Percentiles rank a stretch among this genome's conserved stretches.
Conservation (phyloP, 2,113 vertebrate genomes). For the Nannobrachium achirus region DNA sequence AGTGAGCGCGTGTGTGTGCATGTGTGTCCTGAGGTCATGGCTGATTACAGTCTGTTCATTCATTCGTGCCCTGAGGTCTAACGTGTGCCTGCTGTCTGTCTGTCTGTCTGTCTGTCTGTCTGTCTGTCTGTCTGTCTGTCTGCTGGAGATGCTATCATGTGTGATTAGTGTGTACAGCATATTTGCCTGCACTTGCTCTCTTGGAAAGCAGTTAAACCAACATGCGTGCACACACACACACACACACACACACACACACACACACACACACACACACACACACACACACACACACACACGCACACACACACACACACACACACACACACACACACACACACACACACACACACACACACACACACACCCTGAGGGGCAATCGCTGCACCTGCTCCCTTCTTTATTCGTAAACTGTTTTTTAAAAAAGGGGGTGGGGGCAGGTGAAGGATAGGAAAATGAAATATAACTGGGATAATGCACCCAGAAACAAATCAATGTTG, state of each 20-base stretch:
- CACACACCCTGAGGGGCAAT: conserved; percentile 44
- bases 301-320: conserved; percentile 24
- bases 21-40: conserved; percentile 2
- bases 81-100: conserved; percentile 49
- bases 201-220: conserved; percentile 53
- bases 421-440: conserved; percentile 10
- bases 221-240: conserved; percentile 8
- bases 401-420: conserved; percentile 61
- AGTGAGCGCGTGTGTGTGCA: conserved; percentile 4
- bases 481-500: conserved; percentile 34
- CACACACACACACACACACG: conserved; percentile 7
- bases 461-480: conserved; percentile 27
- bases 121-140: conserved; percentile 59
- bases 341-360: conserved; percentile 7
- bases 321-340: conserved; percentile 13
- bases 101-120: conserved; percentile 45
- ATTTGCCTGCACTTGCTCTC: conserved; percentile 49
- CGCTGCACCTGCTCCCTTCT: conserved; percentile 69
- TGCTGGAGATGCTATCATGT: conserved; percentile 55
- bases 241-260: conserved; percentile 9
- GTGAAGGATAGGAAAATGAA: not conserved
- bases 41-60: not conserved
- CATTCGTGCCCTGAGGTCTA: conserved; percentile 38
- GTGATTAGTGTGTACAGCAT: conserved; percentile 34
- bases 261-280: conserved; percentile 9